Evolutionary conservation across 1,140 invertebrate genomes (phyloP), one percentile per base, ranked within the genome.

Genomic region (Calephelis nemesis): DNA sequence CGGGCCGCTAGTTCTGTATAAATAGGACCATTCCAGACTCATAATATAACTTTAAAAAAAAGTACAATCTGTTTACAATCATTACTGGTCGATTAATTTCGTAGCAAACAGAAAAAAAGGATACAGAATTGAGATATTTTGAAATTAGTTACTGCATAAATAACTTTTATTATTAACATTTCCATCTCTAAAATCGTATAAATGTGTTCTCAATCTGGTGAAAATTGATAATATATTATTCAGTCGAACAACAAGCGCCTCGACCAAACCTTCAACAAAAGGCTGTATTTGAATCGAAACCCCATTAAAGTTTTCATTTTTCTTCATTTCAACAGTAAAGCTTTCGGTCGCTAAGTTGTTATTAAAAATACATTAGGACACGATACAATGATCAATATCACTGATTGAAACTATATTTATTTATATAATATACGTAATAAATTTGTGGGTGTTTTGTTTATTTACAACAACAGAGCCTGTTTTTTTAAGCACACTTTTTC

Each of bases 251-350:
- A 60, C 30, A 60, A 60, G 5, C 54, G 10, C 54, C 11, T 30
- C 52, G 9, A 58, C 6, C 13, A 58, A 13, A 39, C 52, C 52
- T 19, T 60, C 30, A 60, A 60, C 54, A 60, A 60, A 60, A 60
- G 54, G 39, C 39, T 60, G 54, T 15, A 19, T 30, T 60, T 30
- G 19, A 60, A 60, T 60, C 54, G 54, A 60, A 60, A 39, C 30
- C 39, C 54, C 54, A 60, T 60, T 60, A 60, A 60, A 60, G 54
- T 60, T 60, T 60, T 60, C 54, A 60, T 60, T 60, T 60, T 60
- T 60, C 54, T 60, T 60, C 54, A 60, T 60, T 60, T 60, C 54
- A 60, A 12, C 54, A 30, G 19, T 39, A 60, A 60, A 60, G 54
- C 54, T 60, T 60, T 58, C 19, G 52, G 52, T 30, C 19, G 15